Percentiles rank a stretch among this genome's conserved stretches.
Conservation (phyloP, 2,888 invertebrate genomes). For the Hirudinaria manillensis region DNA sequence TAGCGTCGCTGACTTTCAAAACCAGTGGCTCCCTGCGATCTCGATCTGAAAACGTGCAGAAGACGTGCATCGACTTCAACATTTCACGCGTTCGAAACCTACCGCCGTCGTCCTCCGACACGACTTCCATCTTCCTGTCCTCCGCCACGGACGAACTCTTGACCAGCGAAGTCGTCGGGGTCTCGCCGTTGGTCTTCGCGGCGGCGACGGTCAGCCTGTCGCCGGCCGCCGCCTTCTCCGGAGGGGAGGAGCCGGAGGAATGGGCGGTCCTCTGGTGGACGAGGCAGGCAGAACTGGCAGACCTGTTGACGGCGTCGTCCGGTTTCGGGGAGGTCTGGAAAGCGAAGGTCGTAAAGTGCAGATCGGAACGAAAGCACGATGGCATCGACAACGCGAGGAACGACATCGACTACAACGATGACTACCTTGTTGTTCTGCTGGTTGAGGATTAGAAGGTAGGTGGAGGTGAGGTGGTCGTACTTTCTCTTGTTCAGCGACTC, state of each 20-base stretch:
- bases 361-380: background rate
- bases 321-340: slow-evolving; percentile 4
- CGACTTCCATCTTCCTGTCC: background rate
- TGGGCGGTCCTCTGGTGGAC: slow-evolving; percentile 11
- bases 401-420: background rate
- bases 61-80: background rate
- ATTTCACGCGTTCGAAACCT: too few species aligned
- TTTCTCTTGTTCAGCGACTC: slow-evolving; percentile 91
- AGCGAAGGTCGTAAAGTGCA: background rate
- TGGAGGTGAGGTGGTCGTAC: slow-evolving; percentile 98
- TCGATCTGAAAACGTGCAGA: background rate
- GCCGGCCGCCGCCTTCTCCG: background rate
- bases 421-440: slow-evolving; percentile 42
- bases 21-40: background rate
- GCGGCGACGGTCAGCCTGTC: background rate
- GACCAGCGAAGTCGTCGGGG: slow-evolving; percentile 13
- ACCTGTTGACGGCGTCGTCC: slow-evolving; percentile 17
- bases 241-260: background rate
- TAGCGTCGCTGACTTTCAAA: slow-evolving; percentile 1
- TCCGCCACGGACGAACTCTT: slow-evolving; percentile 21
- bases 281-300: slow-evolving; percentile 22
- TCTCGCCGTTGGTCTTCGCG: background rate
- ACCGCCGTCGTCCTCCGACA: slow-evolving; percentile 12
- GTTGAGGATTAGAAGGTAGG: slow-evolving; percentile 77
- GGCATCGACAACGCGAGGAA: background rate